Conservation (phyloP, 2,113 vertebrate species). For the Spizaetus ornatus region DNA sequence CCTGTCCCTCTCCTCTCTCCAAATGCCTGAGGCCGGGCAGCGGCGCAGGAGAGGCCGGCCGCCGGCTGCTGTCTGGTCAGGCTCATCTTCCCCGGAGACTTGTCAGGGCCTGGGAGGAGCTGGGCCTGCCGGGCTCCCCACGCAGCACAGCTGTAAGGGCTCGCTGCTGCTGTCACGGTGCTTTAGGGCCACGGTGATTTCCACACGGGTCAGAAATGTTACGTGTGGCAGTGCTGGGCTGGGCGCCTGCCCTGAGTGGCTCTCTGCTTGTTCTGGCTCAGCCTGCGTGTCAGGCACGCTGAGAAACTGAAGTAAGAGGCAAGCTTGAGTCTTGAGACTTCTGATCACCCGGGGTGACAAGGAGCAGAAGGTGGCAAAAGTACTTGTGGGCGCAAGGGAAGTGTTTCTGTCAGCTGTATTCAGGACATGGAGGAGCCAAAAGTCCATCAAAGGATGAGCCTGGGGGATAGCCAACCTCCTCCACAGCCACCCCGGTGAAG, state of each 20-base stretch:
- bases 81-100: not conserved
- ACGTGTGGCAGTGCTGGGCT: not conserved
- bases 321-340: not conserved
- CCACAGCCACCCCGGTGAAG: not conserved
- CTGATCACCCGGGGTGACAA: not conserved
- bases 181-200: not conserved
- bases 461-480: not conserved
- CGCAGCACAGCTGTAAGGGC: not conserved
- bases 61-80: not conserved
- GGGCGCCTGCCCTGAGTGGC: too few relatives aligned
- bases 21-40: not conserved
- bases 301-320: not conserved
- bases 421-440: not conserved
- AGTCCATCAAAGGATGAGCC: accelerated
- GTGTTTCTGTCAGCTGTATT: not conserved
- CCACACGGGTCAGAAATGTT: too few relatives aligned
- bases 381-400: accelerated
- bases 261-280: not conserved
- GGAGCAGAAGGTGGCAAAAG: not conserved
- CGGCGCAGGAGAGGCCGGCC: not conserved
- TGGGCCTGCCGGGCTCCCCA: not conserved
- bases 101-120: not conserved
- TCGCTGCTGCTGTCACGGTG: not conserved
- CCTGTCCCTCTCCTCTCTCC: too few relatives aligned
- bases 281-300: not conserved